These are phyloP conservation scores for Enteromius argenteus DNA, from an alignment of 2,797 vertebrate genomes.

Conservation along the genomic window DNA sequence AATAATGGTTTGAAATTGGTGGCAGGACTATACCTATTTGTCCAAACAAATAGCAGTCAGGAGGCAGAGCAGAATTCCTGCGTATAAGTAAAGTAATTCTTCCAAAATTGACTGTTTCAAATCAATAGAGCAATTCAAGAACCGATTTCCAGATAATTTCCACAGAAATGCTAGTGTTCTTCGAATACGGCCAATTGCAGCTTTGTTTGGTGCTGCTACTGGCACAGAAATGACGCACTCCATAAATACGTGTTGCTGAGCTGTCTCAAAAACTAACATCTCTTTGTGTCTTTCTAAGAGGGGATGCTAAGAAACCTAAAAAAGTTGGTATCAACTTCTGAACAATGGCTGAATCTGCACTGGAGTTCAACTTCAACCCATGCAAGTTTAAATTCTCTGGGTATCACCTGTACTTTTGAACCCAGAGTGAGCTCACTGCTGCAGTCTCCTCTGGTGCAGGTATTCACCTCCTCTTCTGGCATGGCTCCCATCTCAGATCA, in stretches of 20 bases:
- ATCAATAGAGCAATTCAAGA: background rate
- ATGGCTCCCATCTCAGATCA: constrained; percentile 28
- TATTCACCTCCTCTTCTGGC: constrained; percentile 41
- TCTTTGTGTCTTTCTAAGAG: no score
- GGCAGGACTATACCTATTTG: background rate
- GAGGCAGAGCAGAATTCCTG: background rate
- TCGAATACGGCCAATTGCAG: background rate
- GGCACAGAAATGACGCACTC: background rate
- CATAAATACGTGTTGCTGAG: background rate
- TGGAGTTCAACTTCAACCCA: background rate
- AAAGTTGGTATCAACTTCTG: background rate
- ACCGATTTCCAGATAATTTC: background rate
- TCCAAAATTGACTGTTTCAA: background rate
- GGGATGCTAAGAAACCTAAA: background rate
- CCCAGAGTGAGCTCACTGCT: constrained; percentile 13
- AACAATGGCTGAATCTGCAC: constrained; percentile 1
- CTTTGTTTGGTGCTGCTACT: background rate
- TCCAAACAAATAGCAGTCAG: background rate
- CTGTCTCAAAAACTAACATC: background rate
- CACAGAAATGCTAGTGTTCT: background rate
- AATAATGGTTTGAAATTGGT: background rate
- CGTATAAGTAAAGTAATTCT: background rate
- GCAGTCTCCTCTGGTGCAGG: constrained; percentile 10
- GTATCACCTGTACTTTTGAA: constrained; percentile 23
- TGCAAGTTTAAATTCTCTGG: background rate